These are phyloP conservation scores for Leptura quadrifasciata DNA, from an alignment of 2,888 invertebrate genomes.

Conservation along the genomic window DNA sequence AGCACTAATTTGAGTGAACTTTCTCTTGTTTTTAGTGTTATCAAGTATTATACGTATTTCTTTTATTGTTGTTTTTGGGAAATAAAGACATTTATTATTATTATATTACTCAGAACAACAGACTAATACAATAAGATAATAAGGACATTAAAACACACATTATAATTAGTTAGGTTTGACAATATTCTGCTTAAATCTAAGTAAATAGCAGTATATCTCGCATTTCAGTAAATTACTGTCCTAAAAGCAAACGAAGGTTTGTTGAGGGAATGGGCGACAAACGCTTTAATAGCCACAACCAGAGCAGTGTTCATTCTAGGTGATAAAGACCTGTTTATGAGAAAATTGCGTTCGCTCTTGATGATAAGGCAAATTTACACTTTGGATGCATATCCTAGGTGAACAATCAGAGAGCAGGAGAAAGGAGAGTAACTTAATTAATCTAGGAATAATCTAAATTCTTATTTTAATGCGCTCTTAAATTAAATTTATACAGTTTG, in stretches of 20 bases:
- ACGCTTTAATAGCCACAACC: background rate
- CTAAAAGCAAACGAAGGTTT: background rate
- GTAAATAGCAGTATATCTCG: background rate
- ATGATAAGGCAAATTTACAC: background rate
- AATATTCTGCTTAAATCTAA: too few relatives aligned
- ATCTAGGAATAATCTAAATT: background rate
- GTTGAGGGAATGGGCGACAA: background rate
- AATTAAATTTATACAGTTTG: background rate
- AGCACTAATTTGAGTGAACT: too few relatives aligned
- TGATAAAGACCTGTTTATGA: background rate
- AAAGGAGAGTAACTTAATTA: background rate
- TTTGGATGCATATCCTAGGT: background rate
- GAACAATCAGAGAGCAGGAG: background rate
- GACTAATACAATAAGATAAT: too few relatives aligned
- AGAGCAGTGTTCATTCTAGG: background rate
- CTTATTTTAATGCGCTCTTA: background rate
- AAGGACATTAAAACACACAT: too few relatives aligned
- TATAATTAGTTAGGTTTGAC: too few relatives aligned
- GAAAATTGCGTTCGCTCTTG: background rate
- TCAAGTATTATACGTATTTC: too few relatives aligned
- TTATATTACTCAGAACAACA: too few relatives aligned
- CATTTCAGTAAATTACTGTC: background rate
- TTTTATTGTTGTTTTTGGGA: too few relatives aligned
- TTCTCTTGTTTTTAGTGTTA: too few relatives aligned
- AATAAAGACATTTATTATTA: too few relatives aligned